Percentiles rank a stretch among this genome's conserved stretches.
Conservation (phyloP, 2,113 vertebrate species). For the Mormoops blainvillei region DNA sequence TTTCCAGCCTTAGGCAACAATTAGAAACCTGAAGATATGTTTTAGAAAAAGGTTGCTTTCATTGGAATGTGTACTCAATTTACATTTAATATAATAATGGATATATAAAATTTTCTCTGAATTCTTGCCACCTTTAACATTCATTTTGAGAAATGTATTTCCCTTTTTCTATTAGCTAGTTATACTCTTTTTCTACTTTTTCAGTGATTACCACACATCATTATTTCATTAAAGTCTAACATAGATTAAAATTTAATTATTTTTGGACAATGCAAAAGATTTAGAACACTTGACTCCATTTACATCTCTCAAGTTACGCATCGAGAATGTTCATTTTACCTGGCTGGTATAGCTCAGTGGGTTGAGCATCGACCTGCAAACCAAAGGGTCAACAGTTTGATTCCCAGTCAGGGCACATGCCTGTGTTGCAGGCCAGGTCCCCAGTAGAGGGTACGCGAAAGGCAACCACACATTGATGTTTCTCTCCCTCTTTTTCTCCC, state of each 20-base stretch:
- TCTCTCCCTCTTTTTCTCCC: too few relatives aligned
- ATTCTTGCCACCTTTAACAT: not conserved
- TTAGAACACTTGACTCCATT: not conserved
- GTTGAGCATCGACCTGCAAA: too few relatives aligned
- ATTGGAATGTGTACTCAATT: not conserved
- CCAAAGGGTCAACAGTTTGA: too few relatives aligned
- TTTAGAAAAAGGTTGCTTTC: not conserved
- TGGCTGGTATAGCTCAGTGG: too few relatives aligned
- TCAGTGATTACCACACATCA: not conserved
- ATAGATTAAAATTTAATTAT: not conserved
- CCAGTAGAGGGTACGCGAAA: too few relatives aligned
- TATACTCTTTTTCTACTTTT: not conserved
- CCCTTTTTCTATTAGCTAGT: not conserved
- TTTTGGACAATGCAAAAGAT: not conserved
- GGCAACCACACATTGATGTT: too few relatives aligned
- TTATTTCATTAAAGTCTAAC: not conserved
- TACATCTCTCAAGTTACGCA: not conserved
- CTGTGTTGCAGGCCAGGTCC: too few relatives aligned
- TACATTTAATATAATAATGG: not conserved
- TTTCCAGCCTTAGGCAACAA: not conserved
- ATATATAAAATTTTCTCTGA: not conserved
- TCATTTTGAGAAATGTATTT: not conserved
- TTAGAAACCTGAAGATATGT: not conserved
- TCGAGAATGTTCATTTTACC: not conserved
- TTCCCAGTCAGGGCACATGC: too few relatives aligned